These are phyloP conservation scores for Macrotus californicus DNA, from an alignment of 2,113 vertebrate genomes.

Conservation along the genomic window DNA sequence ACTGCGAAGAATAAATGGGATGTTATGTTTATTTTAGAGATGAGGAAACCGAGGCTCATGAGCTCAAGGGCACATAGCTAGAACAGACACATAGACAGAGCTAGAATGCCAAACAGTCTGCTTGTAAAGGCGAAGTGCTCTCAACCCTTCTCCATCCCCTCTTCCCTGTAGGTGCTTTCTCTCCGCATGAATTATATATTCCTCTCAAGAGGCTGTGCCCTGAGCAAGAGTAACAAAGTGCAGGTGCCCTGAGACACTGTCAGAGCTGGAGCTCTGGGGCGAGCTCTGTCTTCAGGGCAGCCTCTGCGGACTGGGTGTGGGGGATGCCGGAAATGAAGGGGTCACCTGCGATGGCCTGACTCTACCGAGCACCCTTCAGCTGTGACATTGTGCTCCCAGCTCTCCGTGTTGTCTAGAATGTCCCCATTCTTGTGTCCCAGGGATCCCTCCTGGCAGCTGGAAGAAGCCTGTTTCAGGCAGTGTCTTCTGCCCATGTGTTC, in stretches of 20 bases:
- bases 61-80: background rate
- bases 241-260: background rate
- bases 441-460: background rate
- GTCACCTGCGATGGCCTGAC: background rate
- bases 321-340: background rate
- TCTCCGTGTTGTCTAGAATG: background rate
- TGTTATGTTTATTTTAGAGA: background rate
- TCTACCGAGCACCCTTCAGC: background rate
- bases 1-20: no score
- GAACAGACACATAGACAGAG: no score
- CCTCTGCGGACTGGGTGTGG: background rate
- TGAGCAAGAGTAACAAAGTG: background rate
- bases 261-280: background rate
- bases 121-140: background rate
- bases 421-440: background rate
- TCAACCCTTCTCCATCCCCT: no score
- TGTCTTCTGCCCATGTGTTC: slow-evolving; percentile 4
- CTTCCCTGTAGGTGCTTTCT: background rate
- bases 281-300: fast-evolving
- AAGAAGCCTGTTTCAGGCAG: background rate
- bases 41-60: background rate
- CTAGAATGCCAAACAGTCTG: background rate
- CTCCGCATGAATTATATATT: background rate
- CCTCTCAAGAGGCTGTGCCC: background rate
- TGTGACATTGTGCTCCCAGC: background rate